Conservation (phyloP, 2,113 vertebrate species). For the Mustelus asterias region DNA sequence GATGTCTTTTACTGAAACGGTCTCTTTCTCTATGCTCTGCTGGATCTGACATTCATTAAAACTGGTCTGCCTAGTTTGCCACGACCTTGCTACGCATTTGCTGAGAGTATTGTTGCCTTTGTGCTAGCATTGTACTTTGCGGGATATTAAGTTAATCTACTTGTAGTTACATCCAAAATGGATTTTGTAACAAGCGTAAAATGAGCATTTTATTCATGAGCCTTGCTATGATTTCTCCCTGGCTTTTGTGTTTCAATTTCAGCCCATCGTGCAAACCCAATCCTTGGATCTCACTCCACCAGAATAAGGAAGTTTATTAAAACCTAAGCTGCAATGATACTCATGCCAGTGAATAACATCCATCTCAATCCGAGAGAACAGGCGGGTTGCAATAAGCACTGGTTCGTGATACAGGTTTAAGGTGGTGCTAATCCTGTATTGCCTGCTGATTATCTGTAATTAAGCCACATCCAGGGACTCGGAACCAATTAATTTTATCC, state of each 20-base stretch:
- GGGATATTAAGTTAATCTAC: not conserved
- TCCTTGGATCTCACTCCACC: not conserved
- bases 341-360: not conserved
- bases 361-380: not conserved
- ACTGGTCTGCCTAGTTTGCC: not conserved
- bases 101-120: not conserved
- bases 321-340: not conserved
- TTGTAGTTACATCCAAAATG: not conserved
- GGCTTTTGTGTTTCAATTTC: not conserved
- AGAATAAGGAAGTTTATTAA: not conserved
- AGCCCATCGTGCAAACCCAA: not conserved
- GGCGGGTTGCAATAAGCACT: not conserved
- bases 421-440: not conserved
- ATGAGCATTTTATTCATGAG: not conserved
- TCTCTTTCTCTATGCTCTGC: not conserved
- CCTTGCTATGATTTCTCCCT: not conserved
- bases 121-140: not conserved
- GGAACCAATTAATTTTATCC: constrained; percentile 18
- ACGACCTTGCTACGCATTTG: not conserved
- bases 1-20: not conserved
- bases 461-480: not conserved
- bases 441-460: not conserved
- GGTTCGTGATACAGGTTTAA: not conserved
- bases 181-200: not conserved
- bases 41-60: not conserved